A percentile compares a stretch with the other conserved stretches of the same genome.
These are phyloP conservation scores for Passerina amoena DNA, from an alignment of 2,113 vertebrate genomes.

Conservation along the genomic window DNA sequence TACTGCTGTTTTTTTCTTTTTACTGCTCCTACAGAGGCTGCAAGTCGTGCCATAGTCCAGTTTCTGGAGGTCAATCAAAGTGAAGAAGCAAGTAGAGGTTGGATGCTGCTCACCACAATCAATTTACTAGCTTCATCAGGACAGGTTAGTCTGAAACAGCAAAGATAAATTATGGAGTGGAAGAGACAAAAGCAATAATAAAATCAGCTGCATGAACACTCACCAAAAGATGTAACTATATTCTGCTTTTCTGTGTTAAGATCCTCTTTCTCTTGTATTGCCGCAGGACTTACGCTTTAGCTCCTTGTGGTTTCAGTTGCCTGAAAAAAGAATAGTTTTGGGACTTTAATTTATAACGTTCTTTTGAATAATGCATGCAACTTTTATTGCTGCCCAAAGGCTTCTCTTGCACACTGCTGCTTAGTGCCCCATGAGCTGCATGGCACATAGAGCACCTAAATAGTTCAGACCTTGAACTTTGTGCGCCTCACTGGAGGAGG, in stretches of 20 bases:
- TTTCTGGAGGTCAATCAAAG: constrained; percentile 99
- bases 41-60: constrained; percentile 97
- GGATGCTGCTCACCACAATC: constrained; percentile 99
- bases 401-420: not conserved
- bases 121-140: constrained; percentile 97
- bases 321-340: not conserved
- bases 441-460: not conserved
- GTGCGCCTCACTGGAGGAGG: not conserved
- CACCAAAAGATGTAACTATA: not conserved
- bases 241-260: not conserved
- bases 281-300: not conserved
- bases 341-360: not conserved
- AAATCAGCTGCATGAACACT: not conserved
- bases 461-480: not conserved
- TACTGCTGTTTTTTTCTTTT: not conserved
- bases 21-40: constrained; percentile 83
- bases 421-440: not conserved
- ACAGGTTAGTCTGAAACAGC: constrained; percentile 82
- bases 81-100: constrained; percentile 96
- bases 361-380: not conserved
- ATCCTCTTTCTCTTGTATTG: not conserved
- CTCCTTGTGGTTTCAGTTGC: not conserved
- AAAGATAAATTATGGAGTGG: not conserved
- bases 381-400: not conserved
- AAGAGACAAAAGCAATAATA: not conserved